Conservation (phyloP, 2,888 invertebrate species). For the Anodontia alba region DNA sequence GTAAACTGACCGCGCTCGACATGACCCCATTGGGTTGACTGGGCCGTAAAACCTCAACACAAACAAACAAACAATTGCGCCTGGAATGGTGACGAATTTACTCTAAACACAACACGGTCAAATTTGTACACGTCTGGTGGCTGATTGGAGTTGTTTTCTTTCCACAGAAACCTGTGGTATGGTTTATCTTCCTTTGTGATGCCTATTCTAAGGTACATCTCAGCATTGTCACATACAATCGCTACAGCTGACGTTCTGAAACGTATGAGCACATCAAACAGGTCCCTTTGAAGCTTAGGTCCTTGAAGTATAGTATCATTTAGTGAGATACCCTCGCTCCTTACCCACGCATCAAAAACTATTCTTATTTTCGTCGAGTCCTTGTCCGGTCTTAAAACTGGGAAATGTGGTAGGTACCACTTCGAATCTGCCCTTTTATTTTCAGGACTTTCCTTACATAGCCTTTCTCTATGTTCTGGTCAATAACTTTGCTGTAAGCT, state of each 20-base stretch:
- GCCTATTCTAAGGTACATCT: not conserved
- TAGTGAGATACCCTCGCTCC: not conserved
- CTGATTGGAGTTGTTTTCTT: not conserved
- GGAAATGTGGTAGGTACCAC: slow-evolving; percentile 39
- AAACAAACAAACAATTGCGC: no score
- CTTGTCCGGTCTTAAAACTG: slow-evolving; percentile 20
- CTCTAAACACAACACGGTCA: no score
- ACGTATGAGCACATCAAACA: slow-evolving; percentile 7
- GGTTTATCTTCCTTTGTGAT: not conserved
- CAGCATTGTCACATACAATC: not conserved
- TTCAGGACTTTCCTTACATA: slow-evolving; percentile 22
- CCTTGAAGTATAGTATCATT: slow-evolving; percentile 1
- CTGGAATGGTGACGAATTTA: no score
- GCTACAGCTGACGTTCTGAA: not conserved
- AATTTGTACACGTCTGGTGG: no score
- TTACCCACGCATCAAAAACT: slow-evolving; percentile 6
- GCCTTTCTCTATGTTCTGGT: slow-evolving; percentile 13
- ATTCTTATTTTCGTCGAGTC: slow-evolving; percentile 15
- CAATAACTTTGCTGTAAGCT: not conserved
- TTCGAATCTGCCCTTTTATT: not conserved
- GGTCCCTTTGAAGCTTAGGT: not conserved
- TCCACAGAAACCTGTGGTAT: not conserved
- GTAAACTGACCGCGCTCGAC: no score
- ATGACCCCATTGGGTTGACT: no score
- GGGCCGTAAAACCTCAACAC: no score